Evolutionary conservation across 2,113 vertebrate species (phyloP).

Genomic region (Crotalus viridis): DNA sequence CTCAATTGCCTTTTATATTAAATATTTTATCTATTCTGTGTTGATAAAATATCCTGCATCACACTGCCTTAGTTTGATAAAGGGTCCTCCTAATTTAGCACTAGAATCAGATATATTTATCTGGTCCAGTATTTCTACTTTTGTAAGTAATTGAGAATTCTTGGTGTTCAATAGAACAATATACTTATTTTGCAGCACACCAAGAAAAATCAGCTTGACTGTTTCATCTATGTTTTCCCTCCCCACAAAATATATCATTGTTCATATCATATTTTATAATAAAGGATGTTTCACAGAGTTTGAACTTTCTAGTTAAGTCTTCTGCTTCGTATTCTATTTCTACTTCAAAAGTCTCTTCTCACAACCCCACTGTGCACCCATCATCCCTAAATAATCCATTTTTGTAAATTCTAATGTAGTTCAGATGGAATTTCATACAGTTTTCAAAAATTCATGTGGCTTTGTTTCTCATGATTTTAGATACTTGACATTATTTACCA

Average conservation of each 20-base stretch:
- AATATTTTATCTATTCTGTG: neutral
- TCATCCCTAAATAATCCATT: neutral
- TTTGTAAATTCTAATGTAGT: neutral
- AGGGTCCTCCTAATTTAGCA: neutral
- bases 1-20: neutral
- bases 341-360: neutral
- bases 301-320: conserved; percentile 13
- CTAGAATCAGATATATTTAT: neutral
- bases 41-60: neutral
- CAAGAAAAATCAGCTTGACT: neutral
- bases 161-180: neutral
- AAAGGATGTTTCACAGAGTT: neutral
- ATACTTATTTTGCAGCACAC: neutral
- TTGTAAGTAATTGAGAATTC: neutral
- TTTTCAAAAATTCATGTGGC: neutral
- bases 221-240: neutral
- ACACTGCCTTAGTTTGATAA: neutral
- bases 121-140: neutral
- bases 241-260: neutral
- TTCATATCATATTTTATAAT: neutral
- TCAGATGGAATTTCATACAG: neutral
- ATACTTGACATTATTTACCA: conserved; percentile 5
- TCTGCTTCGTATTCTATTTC: neutral
- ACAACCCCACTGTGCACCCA: neutral
- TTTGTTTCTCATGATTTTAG: neutral